These are phyloP conservation scores for Eristalis arbustorum DNA, from an alignment of 2,888 invertebrate species.

Conservation along the genomic window DNA sequence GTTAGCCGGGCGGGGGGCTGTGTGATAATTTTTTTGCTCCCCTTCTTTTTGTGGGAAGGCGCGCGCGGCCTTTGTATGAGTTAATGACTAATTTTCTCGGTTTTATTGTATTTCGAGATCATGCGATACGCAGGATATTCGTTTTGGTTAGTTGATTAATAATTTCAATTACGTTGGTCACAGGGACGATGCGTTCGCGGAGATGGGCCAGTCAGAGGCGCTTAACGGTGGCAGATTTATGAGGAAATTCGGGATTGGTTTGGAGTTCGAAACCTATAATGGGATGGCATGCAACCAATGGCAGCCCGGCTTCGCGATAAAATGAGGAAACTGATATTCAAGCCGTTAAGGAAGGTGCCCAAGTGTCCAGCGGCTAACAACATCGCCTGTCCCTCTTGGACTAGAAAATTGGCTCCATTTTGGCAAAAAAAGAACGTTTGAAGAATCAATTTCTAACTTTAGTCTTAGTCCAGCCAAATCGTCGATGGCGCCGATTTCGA, in stretches of 20 bases:
- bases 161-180: slow-evolving; percentile 32
- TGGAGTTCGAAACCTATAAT: not conserved
- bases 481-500: too few species aligned
- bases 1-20: slow-evolving; percentile 10
- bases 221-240: not conserved
- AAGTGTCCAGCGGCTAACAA: too few species aligned
- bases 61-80: slow-evolving; percentile 11
- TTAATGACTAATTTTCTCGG: slow-evolving; percentile 33
- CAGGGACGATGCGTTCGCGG: not conserved
- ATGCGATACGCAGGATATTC: slow-evolving; percentile 23
- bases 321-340: too few species aligned
- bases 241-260: not conserved
- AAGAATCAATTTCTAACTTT: too few species aligned
- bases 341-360: too few species aligned
- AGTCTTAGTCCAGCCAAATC: too few species aligned
- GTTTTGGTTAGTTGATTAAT: slow-evolving; percentile 56
- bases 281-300: not conserved
- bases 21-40: slow-evolving; percentile 5
- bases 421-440: too few species aligned
- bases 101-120: slow-evolving; percentile 45
- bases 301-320: too few species aligned
- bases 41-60: not conserved
- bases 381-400: too few species aligned
- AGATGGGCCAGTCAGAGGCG: not conserved
- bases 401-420: too few species aligned